Base-by-base conservation (phyloP, 1,140 invertebrate genomes). In the Drosophila burlai region DNA sequence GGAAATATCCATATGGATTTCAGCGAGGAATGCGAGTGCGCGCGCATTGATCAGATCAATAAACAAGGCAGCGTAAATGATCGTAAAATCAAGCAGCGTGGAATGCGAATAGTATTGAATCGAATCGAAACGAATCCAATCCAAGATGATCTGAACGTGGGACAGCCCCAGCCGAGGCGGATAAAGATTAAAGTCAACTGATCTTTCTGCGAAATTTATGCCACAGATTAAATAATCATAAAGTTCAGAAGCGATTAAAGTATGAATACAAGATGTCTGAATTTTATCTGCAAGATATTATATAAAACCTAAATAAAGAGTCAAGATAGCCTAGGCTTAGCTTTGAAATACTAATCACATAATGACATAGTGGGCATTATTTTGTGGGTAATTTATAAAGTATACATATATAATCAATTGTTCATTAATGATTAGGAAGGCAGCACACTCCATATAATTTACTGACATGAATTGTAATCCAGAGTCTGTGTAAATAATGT, bases 1-100 rank as follows among this genome's bases (percentile, higher is more conserved):
- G 59, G 65, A 76, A 87, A 67, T 63, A 81, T 81, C 63, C 71
- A 75, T 75, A 76, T 83, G 73, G 61, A 87, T 87, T 83, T 89
- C 80, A 73, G 79, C 73, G 71, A 62, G 76, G 57, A 82, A 82
- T 86, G 62, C 67, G 63, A 82, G 58, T 82, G 74, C 38, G 42
- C 52, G 74, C 43, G 38, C 58, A 65, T 66, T 57, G 57, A 60
- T 58, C 69, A 59, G 67, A 60, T 69, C 69, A 73, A 73, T 73
- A 73, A 73, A 73, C 69, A 73, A 72, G 54, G 45, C 54, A 73
- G 38, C 54, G 55, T 52, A 73, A 73, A 61, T 40, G 69, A 43
- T 73, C 69, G 54, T 73, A 72, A 73, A 72, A 52, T 36, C 68
- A 43, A 72, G 67, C 54, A 29, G 31, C 31, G 24, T n/a, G 68